Conservation (phyloP, 2,113 vertebrate species). For the Plecotus auritus region DNA sequence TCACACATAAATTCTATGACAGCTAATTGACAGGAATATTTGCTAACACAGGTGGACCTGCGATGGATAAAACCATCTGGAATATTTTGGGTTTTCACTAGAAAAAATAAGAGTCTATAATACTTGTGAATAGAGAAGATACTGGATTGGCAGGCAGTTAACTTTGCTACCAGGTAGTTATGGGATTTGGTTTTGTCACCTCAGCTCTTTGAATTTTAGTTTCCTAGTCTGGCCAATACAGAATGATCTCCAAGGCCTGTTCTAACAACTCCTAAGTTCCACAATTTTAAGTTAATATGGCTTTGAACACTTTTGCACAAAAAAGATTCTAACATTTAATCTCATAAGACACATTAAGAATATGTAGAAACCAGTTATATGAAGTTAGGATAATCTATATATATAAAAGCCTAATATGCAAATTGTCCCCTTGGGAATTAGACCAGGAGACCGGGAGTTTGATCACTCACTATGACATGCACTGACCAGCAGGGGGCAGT, state of each 20-base stretch:
- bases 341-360: slow-evolving; percentile 45
- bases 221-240: slow-evolving; percentile 30
- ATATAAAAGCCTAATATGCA: no score
- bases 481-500: no score
- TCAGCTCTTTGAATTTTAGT: slow-evolving; percentile 39
- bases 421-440: neutral
- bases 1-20: neutral
- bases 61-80: neutral
- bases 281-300: slow-evolving; percentile 22
- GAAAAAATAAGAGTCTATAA: neutral
- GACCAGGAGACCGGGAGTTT: no score
- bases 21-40: neutral
- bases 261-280: slow-evolving; percentile 26
- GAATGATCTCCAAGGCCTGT: slow-evolving; percentile 32
- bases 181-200: neutral
- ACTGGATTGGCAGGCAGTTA: neutral
- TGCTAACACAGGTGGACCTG: neutral
- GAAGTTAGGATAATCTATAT: neutral
- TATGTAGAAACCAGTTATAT: slow-evolving; percentile 7
- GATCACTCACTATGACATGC: no score
- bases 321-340: slow-evolving; percentile 21
- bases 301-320: slow-evolving; percentile 42
- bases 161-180: slow-evolving; percentile 7
- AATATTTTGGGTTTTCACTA: slow-evolving; percentile 22
- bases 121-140: neutral